Conservation (phyloP, 2,797 vertebrate species). For the Cynopterus sphinx region DNA sequence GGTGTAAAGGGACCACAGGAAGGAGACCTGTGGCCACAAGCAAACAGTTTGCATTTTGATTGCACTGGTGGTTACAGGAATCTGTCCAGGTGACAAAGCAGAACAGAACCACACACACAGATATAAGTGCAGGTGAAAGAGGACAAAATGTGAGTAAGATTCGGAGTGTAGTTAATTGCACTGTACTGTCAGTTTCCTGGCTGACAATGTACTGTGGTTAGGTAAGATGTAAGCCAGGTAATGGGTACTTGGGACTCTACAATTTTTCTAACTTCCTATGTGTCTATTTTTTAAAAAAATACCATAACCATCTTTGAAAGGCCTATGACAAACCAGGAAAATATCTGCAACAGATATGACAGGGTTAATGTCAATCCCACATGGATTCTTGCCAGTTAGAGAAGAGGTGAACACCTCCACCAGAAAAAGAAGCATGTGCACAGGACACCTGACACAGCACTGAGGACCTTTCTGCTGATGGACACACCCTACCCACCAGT, state of each 20-base stretch:
- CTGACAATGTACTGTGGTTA: not conserved
- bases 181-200: not conserved
- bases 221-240: not conserved
- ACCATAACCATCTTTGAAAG: not conserved
- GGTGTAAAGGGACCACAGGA: accelerated
- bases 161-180: not conserved
- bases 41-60: not conserved
- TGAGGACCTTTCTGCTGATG: accelerated
- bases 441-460: not conserved
- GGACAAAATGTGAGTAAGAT: not conserved
- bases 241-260: not conserved
- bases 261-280: not conserved
- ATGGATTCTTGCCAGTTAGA: not conserved
- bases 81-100: not conserved
- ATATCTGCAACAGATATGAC: not conserved
- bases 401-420: not conserved
- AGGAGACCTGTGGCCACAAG: not conserved
- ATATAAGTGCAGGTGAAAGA: not conserved
- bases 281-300: not conserved
- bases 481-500: not conserved
- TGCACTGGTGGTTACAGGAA: not conserved
- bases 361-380: not conserved
- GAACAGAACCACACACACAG: not conserved
- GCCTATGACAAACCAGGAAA: not conserved
- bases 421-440: not conserved